Conservation (phyloP, 2,797 vertebrate species). For the Florisuga fusca region DNA sequence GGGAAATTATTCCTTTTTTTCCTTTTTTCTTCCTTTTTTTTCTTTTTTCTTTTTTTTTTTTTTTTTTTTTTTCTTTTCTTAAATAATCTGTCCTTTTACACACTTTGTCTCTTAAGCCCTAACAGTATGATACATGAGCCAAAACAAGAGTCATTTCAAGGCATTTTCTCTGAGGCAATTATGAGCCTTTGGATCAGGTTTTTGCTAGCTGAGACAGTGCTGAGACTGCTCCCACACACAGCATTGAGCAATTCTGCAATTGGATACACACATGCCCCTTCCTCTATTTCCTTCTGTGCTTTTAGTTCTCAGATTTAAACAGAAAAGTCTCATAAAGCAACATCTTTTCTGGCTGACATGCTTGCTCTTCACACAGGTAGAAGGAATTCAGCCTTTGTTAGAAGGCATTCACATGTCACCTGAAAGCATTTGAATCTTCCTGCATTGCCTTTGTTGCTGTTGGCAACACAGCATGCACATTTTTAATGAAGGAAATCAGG, state of each 20-base stretch:
- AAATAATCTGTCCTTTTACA: background rate
- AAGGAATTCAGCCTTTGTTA: conserved; percentile 1
- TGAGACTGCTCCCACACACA: background rate
- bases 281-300: background rate
- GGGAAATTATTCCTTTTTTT: background rate
- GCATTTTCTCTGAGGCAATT: background rate
- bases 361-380: background rate
- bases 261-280: background rate
- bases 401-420: background rate
- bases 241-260: background rate
- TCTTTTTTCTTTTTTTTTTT: background rate
- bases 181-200: background rate
- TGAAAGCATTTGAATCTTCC: background rate
- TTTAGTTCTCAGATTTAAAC: background rate
- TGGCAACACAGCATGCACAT: conserved; percentile 22
- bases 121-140: background rate
- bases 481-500: conserved; percentile 50
- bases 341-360: background rate
- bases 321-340: background rate
- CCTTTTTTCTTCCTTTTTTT: background rate
- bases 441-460: conserved; percentile 12
- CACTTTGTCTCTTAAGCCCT: background rate
- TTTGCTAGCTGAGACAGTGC: background rate
- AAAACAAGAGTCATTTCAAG: background rate
- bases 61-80: background rate